These are phyloP conservation scores for Typhlichthys subterraneus DNA, from an alignment of 2,797 vertebrate species.

Conservation along the genomic window DNA sequence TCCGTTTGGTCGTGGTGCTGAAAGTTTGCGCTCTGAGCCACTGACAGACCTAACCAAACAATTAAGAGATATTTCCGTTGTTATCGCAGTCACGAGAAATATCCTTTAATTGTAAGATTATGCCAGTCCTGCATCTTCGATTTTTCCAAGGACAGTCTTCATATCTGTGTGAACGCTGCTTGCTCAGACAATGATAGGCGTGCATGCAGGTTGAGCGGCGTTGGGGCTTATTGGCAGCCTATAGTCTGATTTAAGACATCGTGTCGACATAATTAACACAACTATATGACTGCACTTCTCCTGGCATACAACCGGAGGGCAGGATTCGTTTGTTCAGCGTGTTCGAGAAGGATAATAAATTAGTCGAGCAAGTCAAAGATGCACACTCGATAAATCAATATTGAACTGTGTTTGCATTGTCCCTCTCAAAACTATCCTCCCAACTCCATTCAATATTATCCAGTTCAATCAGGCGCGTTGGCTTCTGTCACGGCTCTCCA, in stretches of 20 bases:
- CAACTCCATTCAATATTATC: conserved; percentile 27
- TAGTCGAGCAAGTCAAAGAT: conserved; percentile 9
- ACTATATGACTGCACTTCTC: conserved; percentile 5
- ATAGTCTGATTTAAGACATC: neutral
- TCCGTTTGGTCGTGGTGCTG: conserved; percentile 61
- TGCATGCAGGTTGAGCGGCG: neutral
- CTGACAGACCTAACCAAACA: conserved; percentile 78
- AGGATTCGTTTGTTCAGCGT: conserved; percentile 16
- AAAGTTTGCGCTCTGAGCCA: conserved; percentile 61
- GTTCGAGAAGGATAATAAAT: conserved; percentile 12
- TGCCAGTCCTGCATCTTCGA: conserved; percentile 55
- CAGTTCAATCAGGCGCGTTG: conserved; percentile 28
- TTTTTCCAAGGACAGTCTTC: neutral
- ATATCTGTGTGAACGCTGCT: conserved; percentile 5
- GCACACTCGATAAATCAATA: conserved; percentile 1
- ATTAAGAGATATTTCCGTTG: conserved; percentile 83
- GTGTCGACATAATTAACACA: neutral
- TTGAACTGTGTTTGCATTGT: conserved; percentile 5
- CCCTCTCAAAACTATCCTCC: conserved; percentile 10
- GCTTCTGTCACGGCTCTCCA: conserved; percentile 46
- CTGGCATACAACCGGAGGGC: conserved; percentile 1
- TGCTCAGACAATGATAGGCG: conserved; percentile 13
- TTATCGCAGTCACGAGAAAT: conserved; percentile 75
- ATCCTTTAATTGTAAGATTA: conserved; percentile 87
- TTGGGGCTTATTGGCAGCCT: conserved; percentile 12